These are phyloP conservation scores for Mus spretus DNA, from an alignment of 2,797 vertebrate genomes.

Conservation along the genomic window DNA sequence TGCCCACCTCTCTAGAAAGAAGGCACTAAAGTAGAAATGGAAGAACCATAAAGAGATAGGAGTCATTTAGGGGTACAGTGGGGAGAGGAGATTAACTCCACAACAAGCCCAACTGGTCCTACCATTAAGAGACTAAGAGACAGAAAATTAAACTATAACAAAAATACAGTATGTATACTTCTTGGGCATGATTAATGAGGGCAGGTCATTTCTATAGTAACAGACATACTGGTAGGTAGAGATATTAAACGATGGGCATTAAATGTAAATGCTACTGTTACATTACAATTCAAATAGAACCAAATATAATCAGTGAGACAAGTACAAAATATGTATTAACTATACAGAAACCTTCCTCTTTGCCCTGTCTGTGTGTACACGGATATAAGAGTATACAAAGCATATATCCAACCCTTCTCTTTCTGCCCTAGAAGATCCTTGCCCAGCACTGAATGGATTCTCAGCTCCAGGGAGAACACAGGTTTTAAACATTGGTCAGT, in stretches of 20 bases:
- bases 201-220: slow-evolving; percentile 36
- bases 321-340: slow-evolving; percentile 16
- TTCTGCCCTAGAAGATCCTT: slow-evolving; percentile 22
- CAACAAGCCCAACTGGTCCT: slow-evolving; percentile 44
- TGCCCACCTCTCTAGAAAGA: slow-evolving; percentile 62
- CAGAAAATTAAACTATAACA: slow-evolving; percentile 53
- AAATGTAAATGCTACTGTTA: slow-evolving; percentile 33
- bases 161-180: slow-evolving; percentile 29
- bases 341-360: slow-evolving; percentile 8
- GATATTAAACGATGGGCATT: slow-evolving; percentile 27
- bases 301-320: slow-evolving; percentile 8
- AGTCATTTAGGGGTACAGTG: slow-evolving; percentile 36
- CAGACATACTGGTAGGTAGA: not conserved
- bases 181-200: slow-evolving; percentile 54
- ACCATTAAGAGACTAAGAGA: slow-evolving; percentile 16
- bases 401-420: not conserved
- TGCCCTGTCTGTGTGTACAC: not conserved
- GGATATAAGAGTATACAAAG: slow-evolving; percentile 8
- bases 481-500: not conserved
- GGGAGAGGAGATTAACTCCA: slow-evolving; percentile 12
- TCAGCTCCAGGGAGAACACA: slow-evolving; percentile 24
- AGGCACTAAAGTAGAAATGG: slow-evolving; percentile 55
- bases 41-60: slow-evolving; percentile 69
- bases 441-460: not conserved
- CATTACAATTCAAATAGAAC: not conserved